These are phyloP conservation scores for Sceloporus tristichus DNA, from an alignment of 2,113 vertebrate species.

Conservation along the genomic window DNA sequence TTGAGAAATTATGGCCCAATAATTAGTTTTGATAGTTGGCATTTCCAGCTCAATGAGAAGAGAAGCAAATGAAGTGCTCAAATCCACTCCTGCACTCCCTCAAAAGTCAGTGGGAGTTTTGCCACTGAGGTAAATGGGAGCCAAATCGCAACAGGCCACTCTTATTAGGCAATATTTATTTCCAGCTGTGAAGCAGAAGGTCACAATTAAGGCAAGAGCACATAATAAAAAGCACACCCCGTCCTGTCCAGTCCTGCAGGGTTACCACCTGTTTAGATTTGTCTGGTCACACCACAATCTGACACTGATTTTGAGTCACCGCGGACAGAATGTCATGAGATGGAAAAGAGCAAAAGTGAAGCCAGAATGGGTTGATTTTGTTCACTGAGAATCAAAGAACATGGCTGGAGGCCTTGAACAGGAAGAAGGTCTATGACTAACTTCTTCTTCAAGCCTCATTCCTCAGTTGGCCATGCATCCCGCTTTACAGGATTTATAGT, in stretches of 20 bases:
- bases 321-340: not conserved
- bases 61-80: not conserved
- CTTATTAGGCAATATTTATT: not conserved
- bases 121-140: not conserved
- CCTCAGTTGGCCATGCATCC: not conserved
- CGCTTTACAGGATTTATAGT: not conserved
- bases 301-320: slow-evolving; percentile 19
- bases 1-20: not conserved
- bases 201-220: slow-evolving; percentile 29
- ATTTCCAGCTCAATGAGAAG: not conserved
- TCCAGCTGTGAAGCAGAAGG: not conserved
- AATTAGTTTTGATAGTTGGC: not conserved
- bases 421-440: not conserved
- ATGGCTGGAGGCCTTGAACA: not conserved
- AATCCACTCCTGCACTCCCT: not conserved
- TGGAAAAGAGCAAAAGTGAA: not conserved
- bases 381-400: not conserved
- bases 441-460: not conserved
- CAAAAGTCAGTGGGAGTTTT: not conserved
- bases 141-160: slow-evolving; percentile 36
- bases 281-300: slow-evolving; percentile 7
- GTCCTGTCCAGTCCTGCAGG: slow-evolving; percentile 11
- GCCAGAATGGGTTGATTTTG: not conserved
- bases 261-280: not conserved
- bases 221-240: not conserved